Percentiles rank a stretch among this genome's conserved stretches.
These are phyloP conservation scores for Penaeus indicus DNA, from an alignment of 1,140 invertebrate genomes.

Conservation along the genomic window DNA sequence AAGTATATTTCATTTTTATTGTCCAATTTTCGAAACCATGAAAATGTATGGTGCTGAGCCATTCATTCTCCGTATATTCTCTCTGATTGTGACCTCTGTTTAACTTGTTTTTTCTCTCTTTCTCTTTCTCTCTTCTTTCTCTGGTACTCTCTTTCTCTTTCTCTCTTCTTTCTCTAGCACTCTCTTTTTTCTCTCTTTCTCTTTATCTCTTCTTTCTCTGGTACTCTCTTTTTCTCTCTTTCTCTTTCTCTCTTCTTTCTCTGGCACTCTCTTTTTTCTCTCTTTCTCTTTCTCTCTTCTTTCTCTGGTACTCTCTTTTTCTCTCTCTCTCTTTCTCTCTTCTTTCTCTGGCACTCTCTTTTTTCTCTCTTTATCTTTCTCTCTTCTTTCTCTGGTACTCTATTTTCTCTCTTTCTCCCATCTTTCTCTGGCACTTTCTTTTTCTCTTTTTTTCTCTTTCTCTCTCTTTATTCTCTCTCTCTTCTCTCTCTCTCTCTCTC, in stretches of 20 bases:
- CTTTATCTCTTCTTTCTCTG: background rate
- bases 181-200: background rate
- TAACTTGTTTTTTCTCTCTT: no score
- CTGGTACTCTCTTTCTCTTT: no score
- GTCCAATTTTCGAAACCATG: no score
- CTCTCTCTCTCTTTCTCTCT: background rate
- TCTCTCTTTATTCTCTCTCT: no score
- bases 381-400: background rate
- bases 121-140: no score
- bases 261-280: background rate
- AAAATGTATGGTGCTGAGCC: no score
- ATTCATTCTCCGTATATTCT: no score
- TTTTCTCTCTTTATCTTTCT: background rate
- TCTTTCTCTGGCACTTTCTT: background rate
- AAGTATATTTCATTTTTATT: no score
- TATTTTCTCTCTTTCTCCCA: background rate
- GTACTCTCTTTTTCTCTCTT: background rate
- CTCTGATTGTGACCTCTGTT: no score
- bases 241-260: constrained; percentile 4
- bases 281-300: background rate
- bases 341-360: no score
- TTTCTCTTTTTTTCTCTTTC: background rate
- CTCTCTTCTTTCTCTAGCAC: background rate
- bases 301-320: background rate
- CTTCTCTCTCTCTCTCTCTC: no score